A percentile compares a stretch with the other conserved stretches of the same genome.
These are phyloP conservation scores for Lepus oiostolus DNA, from an alignment of 2,797 vertebrate species.

Conservation along the genomic window DNA sequence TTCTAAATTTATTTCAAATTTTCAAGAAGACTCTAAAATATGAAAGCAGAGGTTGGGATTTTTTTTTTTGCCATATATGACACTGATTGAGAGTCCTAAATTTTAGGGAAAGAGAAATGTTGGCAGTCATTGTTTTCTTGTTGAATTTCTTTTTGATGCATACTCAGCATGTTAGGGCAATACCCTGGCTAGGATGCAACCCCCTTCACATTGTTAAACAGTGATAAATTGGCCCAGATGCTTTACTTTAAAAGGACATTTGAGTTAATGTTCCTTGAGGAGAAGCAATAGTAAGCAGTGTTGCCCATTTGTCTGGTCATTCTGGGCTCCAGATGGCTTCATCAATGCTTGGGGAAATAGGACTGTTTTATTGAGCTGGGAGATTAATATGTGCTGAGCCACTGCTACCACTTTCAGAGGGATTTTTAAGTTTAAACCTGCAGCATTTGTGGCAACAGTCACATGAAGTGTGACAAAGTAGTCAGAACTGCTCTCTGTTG, in stretches of 20 bases:
- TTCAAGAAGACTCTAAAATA: background rate
- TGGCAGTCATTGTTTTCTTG: background rate
- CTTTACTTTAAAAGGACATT: slow-evolving; percentile 79
- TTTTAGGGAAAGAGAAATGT: background rate
- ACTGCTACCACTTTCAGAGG: slow-evolving; percentile 34
- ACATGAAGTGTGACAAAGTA: slow-evolving; percentile 54
- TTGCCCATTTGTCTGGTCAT: slow-evolving; percentile 80
- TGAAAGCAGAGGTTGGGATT: background rate
- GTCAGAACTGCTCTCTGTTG: slow-evolving; percentile 38
- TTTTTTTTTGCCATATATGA: background rate
- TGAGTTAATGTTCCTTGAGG: slow-evolving; percentile 79
- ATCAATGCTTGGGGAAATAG: slow-evolving; percentile 66
- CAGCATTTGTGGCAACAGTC: slow-evolving; percentile 49
- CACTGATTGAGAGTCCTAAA: background rate
- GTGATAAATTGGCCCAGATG: slow-evolving; percentile 79
- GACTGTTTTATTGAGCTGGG: slow-evolving; percentile 59
- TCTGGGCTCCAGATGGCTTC: slow-evolving; percentile 80
- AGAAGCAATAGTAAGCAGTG: slow-evolving; percentile 67
- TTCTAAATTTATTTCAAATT: slow-evolving; percentile 36
- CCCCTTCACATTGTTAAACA: slow-evolving; percentile 57
- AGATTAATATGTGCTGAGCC: slow-evolving; percentile 32
- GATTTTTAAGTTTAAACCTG: slow-evolving; percentile 59
- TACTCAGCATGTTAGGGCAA: slow-evolving; percentile 24
- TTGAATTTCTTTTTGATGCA: background rate
- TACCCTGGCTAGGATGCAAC: slow-evolving; percentile 33